phyloP scores from a whole-genome alignment of 2,113 vertebrate species.

The Brachirus orientalis region DNA sequence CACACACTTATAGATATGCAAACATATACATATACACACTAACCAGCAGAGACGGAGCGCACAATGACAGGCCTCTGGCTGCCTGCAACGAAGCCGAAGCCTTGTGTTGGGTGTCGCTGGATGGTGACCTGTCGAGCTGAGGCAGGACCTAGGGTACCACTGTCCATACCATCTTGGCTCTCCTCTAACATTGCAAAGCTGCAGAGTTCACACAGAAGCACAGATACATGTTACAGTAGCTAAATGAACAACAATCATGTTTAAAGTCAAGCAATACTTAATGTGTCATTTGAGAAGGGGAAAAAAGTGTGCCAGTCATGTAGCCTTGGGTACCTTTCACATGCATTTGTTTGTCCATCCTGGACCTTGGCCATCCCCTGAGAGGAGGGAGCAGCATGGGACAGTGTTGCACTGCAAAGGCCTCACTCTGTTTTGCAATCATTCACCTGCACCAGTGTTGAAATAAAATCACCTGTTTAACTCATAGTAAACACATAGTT shows the following conservation, averaged over 20 bases:
- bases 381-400: conserved; percentile 79
- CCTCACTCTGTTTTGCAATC: conserved; percentile 72
- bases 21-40: conserved; percentile 43
- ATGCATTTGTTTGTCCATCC: conserved; percentile 83
- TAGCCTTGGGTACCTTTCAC: conserved; percentile 75
- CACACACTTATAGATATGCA: too few species aligned
- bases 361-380: conserved; percentile 88
- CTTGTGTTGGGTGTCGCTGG: conserved; percentile 88
- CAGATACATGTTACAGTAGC: not conserved
- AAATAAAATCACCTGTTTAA: not conserved
- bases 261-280: not conserved
- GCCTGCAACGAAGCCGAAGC: conserved; percentile 96
- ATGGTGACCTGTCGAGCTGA: conserved; percentile 92
- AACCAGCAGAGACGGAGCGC: conserved; percentile 93
- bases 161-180: conserved; percentile 92
- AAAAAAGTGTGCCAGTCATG: not conserved
- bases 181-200: conserved; percentile 95
- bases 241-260: not conserved
- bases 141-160: conserved; percentile 91
- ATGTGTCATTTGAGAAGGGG: not conserved
- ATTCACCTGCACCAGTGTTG: conserved; percentile 77
- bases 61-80: conserved; percentile 94
- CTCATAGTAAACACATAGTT: not conserved
- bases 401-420: conserved; percentile 61
- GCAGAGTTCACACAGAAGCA: conserved; percentile 23